phyloP scores from a whole-genome alignment of 2,888 invertebrate species.

The Campopleginae sp. region DNA sequence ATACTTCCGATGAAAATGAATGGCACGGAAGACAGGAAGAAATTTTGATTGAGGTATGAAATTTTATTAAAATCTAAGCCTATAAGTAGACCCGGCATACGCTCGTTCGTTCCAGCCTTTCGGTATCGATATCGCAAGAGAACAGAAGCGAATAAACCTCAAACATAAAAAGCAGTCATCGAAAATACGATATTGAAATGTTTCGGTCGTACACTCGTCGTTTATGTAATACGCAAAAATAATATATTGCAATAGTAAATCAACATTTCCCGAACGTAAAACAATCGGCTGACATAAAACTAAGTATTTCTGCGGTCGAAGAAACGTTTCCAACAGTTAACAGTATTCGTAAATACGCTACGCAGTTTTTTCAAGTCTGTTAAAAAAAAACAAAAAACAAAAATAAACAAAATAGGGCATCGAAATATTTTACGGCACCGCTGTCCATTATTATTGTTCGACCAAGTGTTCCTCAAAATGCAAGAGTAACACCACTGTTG shows the following conservation, averaged over 20 bases:
- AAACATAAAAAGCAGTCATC: slow-evolving; percentile 11
- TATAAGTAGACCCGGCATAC: slow-evolving; percentile 7
- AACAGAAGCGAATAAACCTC: slow-evolving; percentile 2
- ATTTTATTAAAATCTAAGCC: slow-evolving; percentile 8
- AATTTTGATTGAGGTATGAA: not conserved
- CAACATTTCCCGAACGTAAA: slow-evolving; percentile 1
- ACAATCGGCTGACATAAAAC: not conserved
- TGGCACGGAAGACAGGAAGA: not conserved
- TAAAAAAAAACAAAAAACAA: not conserved
- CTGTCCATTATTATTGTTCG: not conserved
- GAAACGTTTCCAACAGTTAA: not conserved
- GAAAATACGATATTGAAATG: not conserved
- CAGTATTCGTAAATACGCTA: not conserved
- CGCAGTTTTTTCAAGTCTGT: not conserved
- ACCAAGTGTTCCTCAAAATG: slow-evolving; percentile 20
- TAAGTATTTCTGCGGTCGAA: not conserved
- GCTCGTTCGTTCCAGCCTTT: not conserved
- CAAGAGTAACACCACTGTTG: no score
- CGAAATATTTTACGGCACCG: not conserved
- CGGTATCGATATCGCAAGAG: not conserved
- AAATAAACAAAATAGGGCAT: not conserved
- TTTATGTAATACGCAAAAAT: not conserved
- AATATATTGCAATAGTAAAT: not conserved
- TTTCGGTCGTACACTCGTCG: not conserved
- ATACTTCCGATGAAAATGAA: not conserved